Percentiles rank a stretch among this genome's conserved stretches.
Conservation (phyloP, 2,888 invertebrate genomes). For the Blastobasis adustella region DNA sequence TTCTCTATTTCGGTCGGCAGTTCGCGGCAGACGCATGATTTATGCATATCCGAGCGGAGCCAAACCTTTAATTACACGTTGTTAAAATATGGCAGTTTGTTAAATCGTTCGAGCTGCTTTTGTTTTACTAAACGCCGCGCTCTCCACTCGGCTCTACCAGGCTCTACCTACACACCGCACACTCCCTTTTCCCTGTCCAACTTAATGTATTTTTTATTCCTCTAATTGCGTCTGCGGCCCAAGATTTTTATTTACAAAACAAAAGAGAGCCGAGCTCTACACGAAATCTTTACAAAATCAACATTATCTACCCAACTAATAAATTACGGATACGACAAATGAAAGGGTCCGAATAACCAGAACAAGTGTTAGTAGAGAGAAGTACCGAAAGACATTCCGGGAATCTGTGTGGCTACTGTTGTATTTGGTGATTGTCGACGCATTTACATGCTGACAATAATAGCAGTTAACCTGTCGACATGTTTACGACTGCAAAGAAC, state of each 20-base stretch:
- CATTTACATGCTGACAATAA: conserved; percentile 1
- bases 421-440: conserved; percentile 6
- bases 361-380: background rate
- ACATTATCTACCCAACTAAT: too few relatives aligned
- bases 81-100: conserved; percentile 76
- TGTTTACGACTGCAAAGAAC: conserved; percentile 61
- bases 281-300: too few relatives aligned
- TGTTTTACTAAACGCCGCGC: conserved; percentile 66
- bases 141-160: conserved; percentile 25
- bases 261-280: too few relatives aligned
- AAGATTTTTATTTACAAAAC: too few relatives aligned
- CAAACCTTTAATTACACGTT: conserved; percentile 75
- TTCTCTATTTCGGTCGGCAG: conserved; percentile 74
- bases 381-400: conserved; percentile 16
- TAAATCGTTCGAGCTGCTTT: conserved; percentile 67
- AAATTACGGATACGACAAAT: too few relatives aligned
- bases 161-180: conserved; percentile 19
- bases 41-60: conserved; percentile 71
- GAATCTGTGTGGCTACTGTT: conserved; percentile 34
- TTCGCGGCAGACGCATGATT: conserved; percentile 71
- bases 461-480: conserved; percentile 56
- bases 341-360: too few relatives aligned
- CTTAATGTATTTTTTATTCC: conserved; percentile 33
- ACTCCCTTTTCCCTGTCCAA: conserved; percentile 47
- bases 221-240: conserved; percentile 18